Base-by-base conservation (phyloP, 2,113 vertebrate species). In the Hemiscyllium ocellatum region DNA sequence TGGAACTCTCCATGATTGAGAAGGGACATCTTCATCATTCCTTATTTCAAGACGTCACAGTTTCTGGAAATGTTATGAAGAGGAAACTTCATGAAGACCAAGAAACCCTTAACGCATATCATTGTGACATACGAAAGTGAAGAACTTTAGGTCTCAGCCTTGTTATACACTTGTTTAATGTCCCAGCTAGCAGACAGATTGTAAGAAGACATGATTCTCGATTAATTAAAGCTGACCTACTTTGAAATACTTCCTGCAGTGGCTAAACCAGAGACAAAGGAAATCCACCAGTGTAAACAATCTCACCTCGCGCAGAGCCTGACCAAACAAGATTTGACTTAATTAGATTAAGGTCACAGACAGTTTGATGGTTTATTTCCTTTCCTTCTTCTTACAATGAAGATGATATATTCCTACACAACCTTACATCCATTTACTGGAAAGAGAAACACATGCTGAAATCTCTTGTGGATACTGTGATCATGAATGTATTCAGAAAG, bases 171-270 rank as follows among this genome's bases (percentile, higher is more conserved):
- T 52, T 61, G 42, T 56, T 26, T 89, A 56, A 61, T 24, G 47
- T n/a, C 52, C 56, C 87, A 65, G 56, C 87, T 65, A 15, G 29
- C 61, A 33, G 56, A 91, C 56, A 91, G 24, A 91, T 91, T 91
- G 29, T 56, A 65, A 65, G 24, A n/a, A 56, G 87, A 33, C 61
- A 90, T 5, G 26, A 90, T 61, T 90, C 87, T 90, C 87, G 61
- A 90, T 90, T 90, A 90, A 90, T 90, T 90, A 90, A 29, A 61
- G 52, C 24, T 91, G 87, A 91, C 87, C 87, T n/a, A 91, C 87
- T 91, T 91, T 91, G 33, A 89, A 61, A 33, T 56, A n/a, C 87
- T 65, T 91, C 56, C 87, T 91, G 87, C 52, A 91, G 87, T 65
- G 52, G 56, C 56, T 37, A 61, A 91, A 56, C 7, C 86, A 29